Base-by-base conservation (phyloP, 2,888 invertebrate species). In the Crocallis elinguaria region DNA sequence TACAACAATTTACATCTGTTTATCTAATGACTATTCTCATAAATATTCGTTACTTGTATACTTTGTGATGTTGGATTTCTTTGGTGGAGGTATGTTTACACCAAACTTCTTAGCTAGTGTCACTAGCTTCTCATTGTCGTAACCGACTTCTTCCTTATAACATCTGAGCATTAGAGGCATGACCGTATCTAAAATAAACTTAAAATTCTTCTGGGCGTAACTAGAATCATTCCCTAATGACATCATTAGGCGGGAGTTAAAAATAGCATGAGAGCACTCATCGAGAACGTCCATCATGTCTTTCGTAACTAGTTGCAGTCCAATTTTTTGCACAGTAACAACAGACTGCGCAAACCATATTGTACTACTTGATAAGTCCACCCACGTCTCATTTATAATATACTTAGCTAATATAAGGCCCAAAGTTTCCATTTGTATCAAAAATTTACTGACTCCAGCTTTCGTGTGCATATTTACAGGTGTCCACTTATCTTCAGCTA, bases 401-500 rank as follows among this genome's bases (percentile, higher is more conserved):
- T 93, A 95, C 70, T 92, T 91, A 65, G 94, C 93, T 71, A 96
- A 88, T 61, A 93, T 92, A 69, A 96, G 89, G 60, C 95, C 96
- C 76, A 95, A 89, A 61, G 93, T 93, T 60, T 92, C 91, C 93
- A 95, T 94, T 78, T 96, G 96, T 56, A 92, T 92, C 61, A 95
- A 82, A 76, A 94, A 95, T 77, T 95, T 94, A 54, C 92, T 92
- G 14, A 96, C 91, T 48, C 93, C 94, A 13, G 93, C 92, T 83
- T 95, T 95, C 5, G 95, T 95, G 66, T 95, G 94, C 77, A 97
- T 93, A 82, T 97, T 96, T 44, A 94, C 93, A 0, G 97, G 96
- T 25, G 95, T 94, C 97, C 98, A 98, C 62, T 94, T 94, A 73
- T 98, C 98, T 79, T 98, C 98, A 45, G 94, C 84, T 4, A 95